A percentile compares a stretch with the other conserved stretches of the same genome.
phyloP scores from a whole-genome alignment of 2,888 invertebrate species.

The Cepaea hortensis region DNA sequence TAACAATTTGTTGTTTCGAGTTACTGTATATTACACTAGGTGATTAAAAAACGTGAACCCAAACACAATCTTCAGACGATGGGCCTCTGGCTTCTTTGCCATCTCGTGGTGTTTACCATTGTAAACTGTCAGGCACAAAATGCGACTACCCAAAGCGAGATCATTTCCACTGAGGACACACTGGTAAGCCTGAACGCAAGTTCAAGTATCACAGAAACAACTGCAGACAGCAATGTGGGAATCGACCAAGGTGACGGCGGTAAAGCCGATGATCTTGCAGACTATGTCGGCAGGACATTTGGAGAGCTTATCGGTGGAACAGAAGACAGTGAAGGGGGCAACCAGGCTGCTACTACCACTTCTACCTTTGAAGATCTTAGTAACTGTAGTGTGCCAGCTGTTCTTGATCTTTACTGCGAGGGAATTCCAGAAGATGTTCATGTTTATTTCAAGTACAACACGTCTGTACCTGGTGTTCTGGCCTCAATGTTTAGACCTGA shows the following conservation, averaged over 20 bases:
- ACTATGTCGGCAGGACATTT: not conserved
- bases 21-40: not conserved
- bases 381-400: slow-evolving; percentile 11
- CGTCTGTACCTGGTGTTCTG: slow-evolving; percentile 15
- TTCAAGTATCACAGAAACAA: not conserved
- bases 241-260: slow-evolving; percentile 21
- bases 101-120: not conserved
- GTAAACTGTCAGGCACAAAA: not conserved
- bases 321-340: not conserved
- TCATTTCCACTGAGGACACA: not conserved
- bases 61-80: not conserved
- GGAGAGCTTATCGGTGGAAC: not conserved
- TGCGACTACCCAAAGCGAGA: not conserved
- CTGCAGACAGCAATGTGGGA: not conserved
- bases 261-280: slow-evolving; percentile 25
- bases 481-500: slow-evolving; percentile 14
- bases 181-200: not conserved
- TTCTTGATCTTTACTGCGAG: slow-evolving; percentile 1
- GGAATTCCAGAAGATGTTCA: slow-evolving; percentile 22
- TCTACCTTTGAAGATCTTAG: not conserved
- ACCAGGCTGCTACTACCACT: not conserved
- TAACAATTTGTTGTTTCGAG: not conserved
- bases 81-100: not conserved
- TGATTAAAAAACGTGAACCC: not conserved
- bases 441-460: slow-evolving; percentile 15